A percentile compares a stretch with the other conserved stretches of the same genome.
phyloP scores from a whole-genome alignment of 1,140 invertebrate genomes.

The Tetramorium parvispinum region DNA sequence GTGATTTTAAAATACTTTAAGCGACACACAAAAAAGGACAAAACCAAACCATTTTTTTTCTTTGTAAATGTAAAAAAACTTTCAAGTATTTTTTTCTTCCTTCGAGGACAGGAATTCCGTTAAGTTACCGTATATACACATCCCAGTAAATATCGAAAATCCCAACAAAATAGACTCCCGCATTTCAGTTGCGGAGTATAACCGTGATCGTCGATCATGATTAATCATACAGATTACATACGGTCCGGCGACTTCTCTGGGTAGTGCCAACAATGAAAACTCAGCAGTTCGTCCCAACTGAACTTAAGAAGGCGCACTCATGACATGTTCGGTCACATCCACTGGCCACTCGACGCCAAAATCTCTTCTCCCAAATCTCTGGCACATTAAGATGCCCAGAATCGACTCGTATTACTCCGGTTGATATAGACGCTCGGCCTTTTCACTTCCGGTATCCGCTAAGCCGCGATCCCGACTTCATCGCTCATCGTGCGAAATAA shows the following conservation, averaged over 20 bases:
- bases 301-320: slow-evolving; percentile 79
- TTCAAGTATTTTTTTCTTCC: not conserved
- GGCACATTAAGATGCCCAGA: slow-evolving; percentile 67
- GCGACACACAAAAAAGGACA: not conserved
- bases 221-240: slow-evolving; percentile 81
- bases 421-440: slow-evolving; percentile 49
- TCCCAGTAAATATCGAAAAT: slow-evolving; percentile 12
- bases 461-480: slow-evolving; percentile 64
- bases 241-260: slow-evolving; percentile 80
- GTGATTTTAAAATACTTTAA: not conserved
- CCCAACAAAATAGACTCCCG: slow-evolving; percentile 10
- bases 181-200: slow-evolving; percentile 39
- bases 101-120: slow-evolving; percentile 1
- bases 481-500: slow-evolving; percentile 39
- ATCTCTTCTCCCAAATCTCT: slow-evolving; percentile 72
- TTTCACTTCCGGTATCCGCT: slow-evolving; percentile 66
- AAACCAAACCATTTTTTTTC: slow-evolving; percentile 1
- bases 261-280: slow-evolving; percentile 79
- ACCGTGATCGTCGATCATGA: slow-evolving; percentile 70
- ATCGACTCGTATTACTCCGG: slow-evolving; percentile 56
- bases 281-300: slow-evolving; percentile 75
- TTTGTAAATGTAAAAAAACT: slow-evolving; percentile 26
- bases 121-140: slow-evolving; percentile 29
- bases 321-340: slow-evolving; percentile 76
- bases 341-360: slow-evolving; percentile 72